Conservation (phyloP, 2,113 vertebrate species). For the Danionella cerebrum region DNA sequence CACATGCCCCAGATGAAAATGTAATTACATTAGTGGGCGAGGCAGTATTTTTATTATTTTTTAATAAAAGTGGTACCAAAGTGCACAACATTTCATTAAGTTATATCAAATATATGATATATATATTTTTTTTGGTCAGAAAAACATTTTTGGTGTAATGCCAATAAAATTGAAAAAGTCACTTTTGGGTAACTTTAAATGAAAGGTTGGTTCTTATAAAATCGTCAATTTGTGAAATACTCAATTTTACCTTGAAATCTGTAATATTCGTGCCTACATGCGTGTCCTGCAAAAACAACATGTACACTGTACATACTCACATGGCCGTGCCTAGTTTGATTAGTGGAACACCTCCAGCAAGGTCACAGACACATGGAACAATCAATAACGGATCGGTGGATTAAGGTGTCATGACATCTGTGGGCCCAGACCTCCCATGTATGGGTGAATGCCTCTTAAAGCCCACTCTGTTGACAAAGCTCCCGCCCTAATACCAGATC, state of each 20-base stretch:
- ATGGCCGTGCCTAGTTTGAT: conserved; percentile 49
- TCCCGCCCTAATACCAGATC: conserved; percentile 31
- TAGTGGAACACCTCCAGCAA: conserved; percentile 57
- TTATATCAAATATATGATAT: no score
- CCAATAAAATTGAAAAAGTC: no score
- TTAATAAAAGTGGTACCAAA: no score
- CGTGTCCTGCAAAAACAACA: background rate
- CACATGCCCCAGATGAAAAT: no score
- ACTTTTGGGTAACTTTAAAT: no score
- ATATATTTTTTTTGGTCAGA: no score
- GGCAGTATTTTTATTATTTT: no score
- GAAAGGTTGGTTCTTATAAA: no score
- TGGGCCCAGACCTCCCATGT: conserved; percentile 45
- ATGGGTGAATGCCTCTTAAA: conserved; percentile 50
- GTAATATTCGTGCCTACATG: conserved; percentile 1
- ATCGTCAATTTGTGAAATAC: no score
- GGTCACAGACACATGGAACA: conserved; percentile 57
- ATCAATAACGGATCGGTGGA: conserved; percentile 63
- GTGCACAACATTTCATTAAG: no score
- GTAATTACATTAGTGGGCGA: no score
- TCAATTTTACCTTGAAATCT: background rate
- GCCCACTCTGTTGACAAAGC: conserved; percentile 28
- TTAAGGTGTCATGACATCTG: conserved; percentile 62
- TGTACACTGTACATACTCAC: conserved; percentile 1
- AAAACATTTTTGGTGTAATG: no score